phyloP scores from a whole-genome alignment of 2,888 invertebrate species.

The Machimus rusticus region DNA sequence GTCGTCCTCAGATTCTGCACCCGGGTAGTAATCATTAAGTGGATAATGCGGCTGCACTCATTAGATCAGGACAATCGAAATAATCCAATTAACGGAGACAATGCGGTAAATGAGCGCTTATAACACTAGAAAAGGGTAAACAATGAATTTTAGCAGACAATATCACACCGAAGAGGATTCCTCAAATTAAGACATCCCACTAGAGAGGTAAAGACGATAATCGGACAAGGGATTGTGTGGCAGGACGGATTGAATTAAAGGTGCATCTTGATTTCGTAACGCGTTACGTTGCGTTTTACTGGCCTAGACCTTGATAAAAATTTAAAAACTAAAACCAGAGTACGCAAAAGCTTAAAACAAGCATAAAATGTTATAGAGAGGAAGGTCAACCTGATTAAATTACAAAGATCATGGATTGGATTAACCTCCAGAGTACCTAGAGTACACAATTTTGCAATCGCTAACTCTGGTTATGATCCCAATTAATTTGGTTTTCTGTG shows the following conservation, averaged over 20 bases:
- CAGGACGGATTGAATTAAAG: background rate
- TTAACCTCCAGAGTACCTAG: no score
- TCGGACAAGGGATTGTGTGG: background rate
- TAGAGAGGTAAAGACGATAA: background rate
- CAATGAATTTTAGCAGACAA: constrained; percentile 3
- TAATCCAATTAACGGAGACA: constrained; percentile 5
- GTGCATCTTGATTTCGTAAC: background rate
- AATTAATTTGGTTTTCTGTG: no score
- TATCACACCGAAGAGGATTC: background rate
- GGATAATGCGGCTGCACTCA: constrained; percentile 21
- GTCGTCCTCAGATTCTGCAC: background rate
- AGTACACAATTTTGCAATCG: no score
- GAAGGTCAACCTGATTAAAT: no score
- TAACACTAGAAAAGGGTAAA: background rate
- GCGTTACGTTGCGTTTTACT: no score
- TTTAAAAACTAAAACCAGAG: no score
- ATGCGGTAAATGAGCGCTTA: background rate
- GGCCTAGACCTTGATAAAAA: no score
- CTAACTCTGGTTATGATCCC: no score
- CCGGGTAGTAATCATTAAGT: background rate
- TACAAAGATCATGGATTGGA: no score
- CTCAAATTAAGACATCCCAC: background rate
- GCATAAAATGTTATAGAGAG: no score
- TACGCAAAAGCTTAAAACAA: no score
- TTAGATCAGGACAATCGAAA: constrained; percentile 17